A percentile compares a stretch with the other conserved stretches of the same genome.
phyloP scores from a whole-genome alignment of 2,888 invertebrate species.

The Halocaridina rubra region DNA sequence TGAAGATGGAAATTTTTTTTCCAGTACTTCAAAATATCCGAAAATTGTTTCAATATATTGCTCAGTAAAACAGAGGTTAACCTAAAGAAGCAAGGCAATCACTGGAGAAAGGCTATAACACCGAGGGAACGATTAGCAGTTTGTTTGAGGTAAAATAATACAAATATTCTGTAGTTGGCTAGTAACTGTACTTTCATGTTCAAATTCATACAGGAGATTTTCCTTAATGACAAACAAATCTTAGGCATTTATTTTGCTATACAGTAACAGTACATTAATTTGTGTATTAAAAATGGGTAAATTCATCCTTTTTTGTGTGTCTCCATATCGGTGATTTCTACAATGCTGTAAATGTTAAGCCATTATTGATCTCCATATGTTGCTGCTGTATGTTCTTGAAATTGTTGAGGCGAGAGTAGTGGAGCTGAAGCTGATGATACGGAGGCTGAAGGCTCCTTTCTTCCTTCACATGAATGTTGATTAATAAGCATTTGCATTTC shows the following conservation, averaged over 20 bases:
- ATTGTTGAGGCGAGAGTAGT: slow-evolving; percentile 20
- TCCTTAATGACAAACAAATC: background rate
- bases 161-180: background rate
- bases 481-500: slow-evolving; percentile 33
- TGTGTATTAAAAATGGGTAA: background rate
- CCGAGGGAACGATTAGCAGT: slow-evolving; percentile 35
- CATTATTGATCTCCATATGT: slow-evolving; percentile 19
- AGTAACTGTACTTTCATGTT: background rate
- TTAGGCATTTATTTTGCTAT: background rate
- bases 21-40: background rate
- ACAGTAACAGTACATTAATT: background rate
- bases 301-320: too few relatives aligned
- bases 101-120: slow-evolving; percentile 20
- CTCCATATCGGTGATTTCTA: too few relatives aligned
- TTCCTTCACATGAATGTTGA: slow-evolving; percentile 27
- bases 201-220: too few relatives aligned
- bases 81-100: slow-evolving; percentile 18
- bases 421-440: slow-evolving; percentile 22
- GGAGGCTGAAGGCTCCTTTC: slow-evolving; percentile 6
- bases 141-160: slow-evolving; percentile 38
- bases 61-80: slow-evolving; percentile 19
- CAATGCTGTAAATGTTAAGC: too few relatives aligned
- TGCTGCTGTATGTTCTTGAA: slow-evolving; percentile 17
- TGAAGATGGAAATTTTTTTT: too few relatives aligned
- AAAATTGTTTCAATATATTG: slow-evolving; percentile 14